Evolutionary conservation across 2,113 vertebrate species (phyloP).

Genomic region (Trachemys scripta): DNA sequence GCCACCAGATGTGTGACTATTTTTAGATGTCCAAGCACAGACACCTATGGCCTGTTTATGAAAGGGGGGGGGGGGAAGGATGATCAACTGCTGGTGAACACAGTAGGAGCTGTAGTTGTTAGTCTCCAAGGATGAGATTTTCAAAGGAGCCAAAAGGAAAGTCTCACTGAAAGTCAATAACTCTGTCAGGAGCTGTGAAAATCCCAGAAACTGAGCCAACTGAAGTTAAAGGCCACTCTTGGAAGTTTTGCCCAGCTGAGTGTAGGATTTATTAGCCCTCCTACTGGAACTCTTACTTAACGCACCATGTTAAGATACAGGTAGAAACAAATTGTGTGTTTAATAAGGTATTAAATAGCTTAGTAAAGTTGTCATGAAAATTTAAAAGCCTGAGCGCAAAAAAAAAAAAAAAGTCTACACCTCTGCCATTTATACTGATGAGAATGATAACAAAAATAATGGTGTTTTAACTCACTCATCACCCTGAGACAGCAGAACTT

Average conservation of each 20-base stretch:
- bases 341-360: slow-evolving; percentile 75
- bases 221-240: not conserved
- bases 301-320: slow-evolving; percentile 46
- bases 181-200: not conserved
- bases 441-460: slow-evolving; percentile 76
- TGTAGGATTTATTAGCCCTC: slow-evolving; percentile 11
- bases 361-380: slow-evolving; percentile 77
- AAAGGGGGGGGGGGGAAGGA: too few relatives aligned
- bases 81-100: not conserved
- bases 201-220: accelerated
- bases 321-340: slow-evolving; percentile 73
- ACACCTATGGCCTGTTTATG: not conserved
- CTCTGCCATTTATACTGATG: slow-evolving; percentile 74
- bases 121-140: slow-evolving; percentile 46
- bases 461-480: slow-evolving; percentile 72
- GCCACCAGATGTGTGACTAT: slow-evolving; percentile 16
- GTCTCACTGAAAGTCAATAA: not conserved
- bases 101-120: not conserved
- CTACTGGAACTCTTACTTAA: slow-evolving; percentile 61
- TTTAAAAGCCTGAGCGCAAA: slow-evolving; percentile 67
- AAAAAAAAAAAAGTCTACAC: slow-evolving; percentile 21
- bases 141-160: slow-evolving; percentile 1
- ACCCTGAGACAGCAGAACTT: slow-evolving; percentile 61
- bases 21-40: slow-evolving; percentile 23
- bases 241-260: not conserved